Evolutionary conservation across 2,113 vertebrate species (phyloP), one percentile per base, ranked within the genome.

Genomic region (Oxyura jamaicensis): DNA sequence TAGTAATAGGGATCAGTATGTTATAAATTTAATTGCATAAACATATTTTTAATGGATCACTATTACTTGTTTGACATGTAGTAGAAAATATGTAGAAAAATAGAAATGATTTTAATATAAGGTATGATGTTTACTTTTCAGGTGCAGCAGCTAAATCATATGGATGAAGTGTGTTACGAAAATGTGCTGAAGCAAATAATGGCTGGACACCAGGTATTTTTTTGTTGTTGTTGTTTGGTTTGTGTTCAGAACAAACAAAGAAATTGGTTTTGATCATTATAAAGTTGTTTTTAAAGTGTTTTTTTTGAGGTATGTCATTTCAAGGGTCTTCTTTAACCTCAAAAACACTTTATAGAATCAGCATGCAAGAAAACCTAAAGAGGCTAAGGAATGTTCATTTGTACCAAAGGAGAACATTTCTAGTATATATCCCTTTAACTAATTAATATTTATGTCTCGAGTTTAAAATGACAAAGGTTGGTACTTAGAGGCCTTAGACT

Each of bases 131-230:
- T 90, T 83, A 13, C 87, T 80, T 94, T 97, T 35, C 94, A 99
- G 99, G 98, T 99, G 53, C 99, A 99, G 76, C 99, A 99, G 84
- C 97, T 99, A 56, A 99, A 98, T 95, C 99, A 99, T 96, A 99
- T 98, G 98, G 99, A 99, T 90, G 99, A 99, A 95, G 99, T 99
- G 41, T 99, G 99, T 92, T 99, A 99, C 76, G 98, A 99, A 95
- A 99, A 98, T 89, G 99, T 99, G 66, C 93, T 99, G 97, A 98
- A 98, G 68, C 99, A 99, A 98, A 98, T 99, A 66, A 99, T 98
- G 98, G 98, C 98, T 80, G 99, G 99, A 75, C 98, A 99, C 88
- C 99, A 99, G 99, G 99, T 99, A 98, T 39, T 42, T 31, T 78
- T 36, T 56, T 17, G n/a, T n/a, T n/a, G n/a, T n/a, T 86, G 95